A percentile compares a stretch with the other conserved stretches of the same genome.
phyloP scores from a whole-genome alignment of 2,113 vertebrate genomes.

The Ophiodon elongatus region DNA sequence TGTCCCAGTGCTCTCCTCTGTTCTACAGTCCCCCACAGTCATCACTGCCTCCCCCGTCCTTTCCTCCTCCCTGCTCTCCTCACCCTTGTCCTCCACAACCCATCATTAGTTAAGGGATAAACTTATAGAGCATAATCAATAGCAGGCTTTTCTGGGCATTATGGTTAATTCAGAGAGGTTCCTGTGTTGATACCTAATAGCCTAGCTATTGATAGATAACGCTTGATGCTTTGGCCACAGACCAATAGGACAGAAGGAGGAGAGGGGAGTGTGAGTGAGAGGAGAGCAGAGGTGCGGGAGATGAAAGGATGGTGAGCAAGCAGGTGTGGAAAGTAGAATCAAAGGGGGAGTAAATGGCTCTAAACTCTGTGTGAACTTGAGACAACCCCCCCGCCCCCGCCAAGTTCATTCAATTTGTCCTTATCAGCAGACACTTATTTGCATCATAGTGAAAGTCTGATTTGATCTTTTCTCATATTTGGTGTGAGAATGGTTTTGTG shows the following conservation, averaged over 20 bases:
- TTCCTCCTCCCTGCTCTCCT: constrained; percentile 50
- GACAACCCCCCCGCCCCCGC: background rate
- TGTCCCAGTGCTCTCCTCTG: constrained; percentile 65
- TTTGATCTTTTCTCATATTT: constrained; percentile 16
- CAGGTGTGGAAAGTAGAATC: constrained; percentile 66
- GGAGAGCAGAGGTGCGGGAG: constrained; percentile 59
- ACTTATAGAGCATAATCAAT: constrained; percentile 77
- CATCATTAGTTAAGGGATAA: constrained; percentile 69
- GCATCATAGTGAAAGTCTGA: background rate
- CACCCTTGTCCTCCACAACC: constrained; percentile 47
- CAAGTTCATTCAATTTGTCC: constrained; percentile 38
- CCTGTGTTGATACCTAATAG: constrained; percentile 68
- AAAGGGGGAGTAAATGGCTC: constrained; percentile 51
- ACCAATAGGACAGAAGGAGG: constrained; percentile 66
- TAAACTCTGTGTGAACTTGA: constrained; percentile 43
- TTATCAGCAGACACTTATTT: constrained; percentile 6
- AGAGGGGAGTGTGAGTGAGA: constrained; percentile 60
- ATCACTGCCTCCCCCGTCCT: constrained; percentile 26
- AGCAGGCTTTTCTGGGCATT: constrained; percentile 66
- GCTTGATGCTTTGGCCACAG: constrained; percentile 58
- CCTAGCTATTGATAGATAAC: constrained; percentile 58
- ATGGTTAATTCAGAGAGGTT: constrained; percentile 67
- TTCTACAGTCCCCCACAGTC: constrained; percentile 61
- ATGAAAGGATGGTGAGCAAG: constrained; percentile 64
- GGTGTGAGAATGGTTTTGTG: constrained; percentile 31